Evolutionary conservation across 1,140 invertebrate genomes (phyloP), one percentile per base, ranked within the genome.

Genomic region (Heliconius hermathena): DNA sequence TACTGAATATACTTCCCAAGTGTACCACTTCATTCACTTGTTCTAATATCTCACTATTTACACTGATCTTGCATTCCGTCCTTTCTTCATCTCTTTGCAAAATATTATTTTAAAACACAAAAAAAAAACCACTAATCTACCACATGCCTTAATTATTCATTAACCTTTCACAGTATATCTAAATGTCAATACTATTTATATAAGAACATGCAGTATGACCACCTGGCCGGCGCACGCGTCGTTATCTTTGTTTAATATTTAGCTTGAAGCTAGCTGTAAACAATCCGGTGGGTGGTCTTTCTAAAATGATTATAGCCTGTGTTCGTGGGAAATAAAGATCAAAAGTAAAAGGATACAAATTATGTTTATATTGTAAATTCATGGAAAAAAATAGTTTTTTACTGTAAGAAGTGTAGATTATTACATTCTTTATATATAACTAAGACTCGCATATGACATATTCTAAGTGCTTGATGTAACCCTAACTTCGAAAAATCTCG

Each of bases 211-310:
- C 57, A 60, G 57, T 13, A 66, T 29, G 60, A 29, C 8, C 60
- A 66, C 60, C 60, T 66, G 60, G 60, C 60, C 60, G 26, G 20
- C 52, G 74, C 74, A 36, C 74, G 57, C 54, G 54, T 11, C 18
- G 18, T 60, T 75, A 75, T 75, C 52, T 75, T 29, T 75, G 74
- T 75, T 75, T 75, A 75, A 41, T 38, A 60, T 60, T 49, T 60
- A 54, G 46, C 26, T 38, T n/a, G 60, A 60, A 75, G 33, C 57
- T n/a, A 33, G n/a, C 22, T 75, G 38, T 75, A 75, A 75, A 75
- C 74, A 75, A 66, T 75, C 1, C 22, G 6, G 33, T 75, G 74
- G 74, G 74, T 66, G 60, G 60, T 66, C 60, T 66, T 66, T 29
- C 60, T 66, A 29, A 74, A 41, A 66, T 26, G 22, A 41, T 75